Percentiles rank a stretch among this genome's conserved stretches.
These are phyloP conservation scores for Luffia ferchaultella DNA, from an alignment of 2,888 invertebrate species.

Conservation along the genomic window DNA sequence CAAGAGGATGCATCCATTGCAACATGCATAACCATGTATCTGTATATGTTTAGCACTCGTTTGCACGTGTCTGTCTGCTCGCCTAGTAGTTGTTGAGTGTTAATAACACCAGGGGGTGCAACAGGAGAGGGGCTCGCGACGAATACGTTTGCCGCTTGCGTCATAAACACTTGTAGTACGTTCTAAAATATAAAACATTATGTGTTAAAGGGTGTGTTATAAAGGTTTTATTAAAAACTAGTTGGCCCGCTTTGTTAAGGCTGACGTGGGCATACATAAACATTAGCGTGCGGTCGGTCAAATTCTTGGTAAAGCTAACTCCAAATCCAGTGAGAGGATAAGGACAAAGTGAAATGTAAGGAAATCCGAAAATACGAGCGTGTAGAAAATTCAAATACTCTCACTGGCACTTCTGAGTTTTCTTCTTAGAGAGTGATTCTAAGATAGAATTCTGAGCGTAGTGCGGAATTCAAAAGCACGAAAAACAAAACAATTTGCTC, in stretches of 20 bases:
- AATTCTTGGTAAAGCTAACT: no score
- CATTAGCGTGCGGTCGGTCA: neutral
- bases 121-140: conserved; percentile 71
- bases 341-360: neutral
- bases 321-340: neutral
- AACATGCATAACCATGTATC: conserved; percentile 97
- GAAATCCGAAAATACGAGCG: no score
- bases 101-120: conserved; percentile 46
- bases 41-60: conserved; percentile 93
- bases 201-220: no score
- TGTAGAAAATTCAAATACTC: no score
- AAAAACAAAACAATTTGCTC: no score
- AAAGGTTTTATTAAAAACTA: conserved; percentile 1
- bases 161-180: conserved; percentile 88
- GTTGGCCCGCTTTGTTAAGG: no score
- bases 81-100: conserved; percentile 75
- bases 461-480: no score
- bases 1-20: conserved; percentile 92
- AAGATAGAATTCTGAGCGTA: no score
- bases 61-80: conserved; percentile 97
- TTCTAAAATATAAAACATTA: conserved; percentile 58
- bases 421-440: no score
- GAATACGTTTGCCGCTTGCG: conserved; percentile 95
- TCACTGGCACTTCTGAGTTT: no score
- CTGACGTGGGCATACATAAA: no score